Evolutionary conservation across 2,888 invertebrate genomes (phyloP).

Genomic region (Hyposoter didymator): DNA sequence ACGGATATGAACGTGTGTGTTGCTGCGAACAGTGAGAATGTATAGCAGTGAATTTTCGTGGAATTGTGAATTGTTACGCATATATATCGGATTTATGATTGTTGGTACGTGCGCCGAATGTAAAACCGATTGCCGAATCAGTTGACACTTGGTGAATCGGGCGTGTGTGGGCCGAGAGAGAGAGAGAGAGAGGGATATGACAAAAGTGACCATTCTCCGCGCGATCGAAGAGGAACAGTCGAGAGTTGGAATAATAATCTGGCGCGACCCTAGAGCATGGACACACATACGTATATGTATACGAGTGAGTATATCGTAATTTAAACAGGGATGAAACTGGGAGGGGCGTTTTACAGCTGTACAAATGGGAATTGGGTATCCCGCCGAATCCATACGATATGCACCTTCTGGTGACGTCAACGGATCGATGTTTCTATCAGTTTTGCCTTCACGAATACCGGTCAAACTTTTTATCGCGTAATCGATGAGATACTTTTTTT

Average conservation of each 20-base stretch:
- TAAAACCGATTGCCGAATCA: conserved; percentile 54
- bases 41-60: conserved; percentile 24
- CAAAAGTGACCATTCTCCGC: conserved; percentile 9
- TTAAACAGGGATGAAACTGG: conserved; percentile 19
- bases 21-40: not conserved
- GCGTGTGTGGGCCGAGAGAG: conserved; percentile 14
- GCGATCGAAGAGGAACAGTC: conserved; percentile 21
- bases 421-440: conserved; percentile 61
- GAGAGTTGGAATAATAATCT: conserved; percentile 49
- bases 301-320: not conserved
- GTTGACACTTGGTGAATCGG: conserved; percentile 40
- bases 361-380: conserved; percentile 48
- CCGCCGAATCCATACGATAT: conserved; percentile 27
- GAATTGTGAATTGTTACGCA: conserved; percentile 16
- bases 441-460: conserved; percentile 49
- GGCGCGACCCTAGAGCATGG: not conserved
- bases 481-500: not conserved
- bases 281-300: not conserved
- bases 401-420: conserved; percentile 59
- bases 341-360: conserved; percentile 54
- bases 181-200: not conserved
- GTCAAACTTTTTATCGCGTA: conserved; percentile 15
- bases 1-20: conserved; percentile 18
- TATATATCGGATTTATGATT: conserved; percentile 16
- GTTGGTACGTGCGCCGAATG: conserved; percentile 48